Base-by-base conservation (phyloP, 2,797 vertebrate species). In the Xenentodon cancila region DNA sequence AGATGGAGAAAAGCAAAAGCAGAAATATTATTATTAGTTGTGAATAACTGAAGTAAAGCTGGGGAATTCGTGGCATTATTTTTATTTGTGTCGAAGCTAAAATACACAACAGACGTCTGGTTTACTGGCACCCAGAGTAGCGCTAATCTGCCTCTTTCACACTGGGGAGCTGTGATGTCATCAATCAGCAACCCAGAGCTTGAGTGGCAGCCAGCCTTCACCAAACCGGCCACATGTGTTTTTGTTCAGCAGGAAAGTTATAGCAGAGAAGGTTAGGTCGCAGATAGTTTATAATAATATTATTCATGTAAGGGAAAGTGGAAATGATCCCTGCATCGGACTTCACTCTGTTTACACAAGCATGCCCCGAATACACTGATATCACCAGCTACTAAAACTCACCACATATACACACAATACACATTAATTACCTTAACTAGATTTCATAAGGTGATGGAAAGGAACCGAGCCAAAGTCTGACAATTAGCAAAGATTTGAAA, bases 401-500 rank as follows among this genome's bases (percentile, higher is more conserved):
- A 20, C 64, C 64, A 65, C 53, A 30, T 44, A 51, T 44, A 56
- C n/a, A 56, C 59, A 62, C 68, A 64, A 45, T 55, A 27, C 73
- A 77, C 67, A 69, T 75, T 81, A 81, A 89, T 77, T 83, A 73
- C 77, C 66, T 75, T 64, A 82, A 86, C 66, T 82, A 79, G 75
- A 79, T 85, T 85, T 88, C 86, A 86, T 82, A 87, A 88, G 87
- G 81, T 80, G 86, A 77, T 87, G 88, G 88, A 92, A 81, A 83
- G 70, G 63, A 89, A 84, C 73, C 64, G 53, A 90, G 87, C 81
- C 84, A 88, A 77, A 87, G 76, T 83, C 75, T 45, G 51, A 90
- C 86, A 90, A 90, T 92, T 92, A 92, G 88, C 80, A 80, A 80
- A 85, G 85, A 89, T 88, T 90, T 89, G 85, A 77, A 90, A 88